A percentile compares a stretch with the other conserved stretches of the same genome.
These are phyloP conservation scores for Catalaphyllia jardinei DNA, from an alignment of 64 coral and sea anemone species.

Conservation along the genomic window DNA sequence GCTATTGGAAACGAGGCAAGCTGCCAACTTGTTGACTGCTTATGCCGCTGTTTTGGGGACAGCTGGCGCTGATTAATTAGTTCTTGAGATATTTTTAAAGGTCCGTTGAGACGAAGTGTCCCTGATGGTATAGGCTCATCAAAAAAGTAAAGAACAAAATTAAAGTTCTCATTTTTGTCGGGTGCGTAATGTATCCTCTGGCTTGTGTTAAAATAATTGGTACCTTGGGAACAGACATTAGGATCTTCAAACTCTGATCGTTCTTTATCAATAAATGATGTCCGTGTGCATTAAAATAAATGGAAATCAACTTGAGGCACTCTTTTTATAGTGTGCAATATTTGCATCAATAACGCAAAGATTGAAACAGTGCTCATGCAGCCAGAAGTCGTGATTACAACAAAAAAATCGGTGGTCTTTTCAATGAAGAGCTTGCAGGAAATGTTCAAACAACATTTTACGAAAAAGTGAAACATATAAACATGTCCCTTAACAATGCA, in stretches of 20 bases:
- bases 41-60: slow-evolving; percentile 75
- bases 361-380: too few relatives aligned
- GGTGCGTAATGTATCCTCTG: neutral
- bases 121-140: too few relatives aligned
- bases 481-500: too few relatives aligned
- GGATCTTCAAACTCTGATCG: neutral
- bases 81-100: neutral
- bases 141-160: neutral
- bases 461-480: too few relatives aligned
- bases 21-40: slow-evolving; percentile 74
- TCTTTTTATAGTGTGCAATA: too few relatives aligned
- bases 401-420: too few relatives aligned
- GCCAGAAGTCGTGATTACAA: too few relatives aligned
- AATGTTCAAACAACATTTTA: too few relatives aligned
- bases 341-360: too few relatives aligned
- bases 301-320: too few relatives aligned
- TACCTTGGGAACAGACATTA: neutral
- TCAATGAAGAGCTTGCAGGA: too few relatives aligned
- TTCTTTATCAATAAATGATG: neutral
- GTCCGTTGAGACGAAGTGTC: neutral
- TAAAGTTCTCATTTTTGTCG: neutral
- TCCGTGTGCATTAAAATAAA: too few relatives aligned
- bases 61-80: slow-evolving; percentile 26
- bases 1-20: slow-evolving; percentile 95
- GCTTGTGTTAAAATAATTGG: neutral